Conservation (phyloP, 2,113 vertebrate species). For the Nibea albiflora region DNA sequence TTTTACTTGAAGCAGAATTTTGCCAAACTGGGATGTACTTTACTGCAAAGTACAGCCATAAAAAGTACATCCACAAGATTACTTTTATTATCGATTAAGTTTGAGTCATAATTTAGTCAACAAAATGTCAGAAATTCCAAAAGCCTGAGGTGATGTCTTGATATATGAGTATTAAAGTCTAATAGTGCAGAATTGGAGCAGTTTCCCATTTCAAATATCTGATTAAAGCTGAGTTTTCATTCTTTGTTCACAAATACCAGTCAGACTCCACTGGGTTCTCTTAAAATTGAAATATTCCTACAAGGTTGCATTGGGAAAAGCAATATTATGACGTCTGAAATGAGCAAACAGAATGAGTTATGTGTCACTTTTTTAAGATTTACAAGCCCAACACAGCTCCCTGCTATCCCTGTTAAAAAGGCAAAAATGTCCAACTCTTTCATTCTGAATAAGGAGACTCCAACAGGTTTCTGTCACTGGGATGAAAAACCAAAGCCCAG, state of each 20-base stretch:
- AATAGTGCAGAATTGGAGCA: neutral
- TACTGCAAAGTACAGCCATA: neutral
- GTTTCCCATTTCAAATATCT: slow-evolving; percentile 15
- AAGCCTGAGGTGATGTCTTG: neutral
- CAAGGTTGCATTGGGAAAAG: slow-evolving; percentile 18
- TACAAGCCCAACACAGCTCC: slow-evolving; percentile 32
- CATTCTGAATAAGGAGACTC: slow-evolving; percentile 69
- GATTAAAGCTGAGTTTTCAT: slow-evolving; percentile 24
- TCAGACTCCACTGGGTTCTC: neutral
- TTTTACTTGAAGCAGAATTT: slow-evolving; percentile 8
- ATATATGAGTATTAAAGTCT: neutral
- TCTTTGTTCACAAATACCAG: slow-evolving; percentile 22
- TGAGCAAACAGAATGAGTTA: slow-evolving; percentile 51
- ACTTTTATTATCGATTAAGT: neutral
- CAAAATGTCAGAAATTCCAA: neutral
- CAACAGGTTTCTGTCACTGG: slow-evolving; percentile 73
- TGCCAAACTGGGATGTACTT: neutral
- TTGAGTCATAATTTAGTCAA: neutral
- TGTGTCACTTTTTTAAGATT: slow-evolving; percentile 53
- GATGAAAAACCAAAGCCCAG: slow-evolving; percentile 74
- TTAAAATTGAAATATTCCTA: slow-evolving; percentile 33
- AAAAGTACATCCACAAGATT: neutral
- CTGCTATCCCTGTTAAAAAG: slow-evolving; percentile 46
- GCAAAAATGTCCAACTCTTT: slow-evolving; percentile 60
- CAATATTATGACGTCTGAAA: slow-evolving; percentile 50